A percentile compares a stretch with the other conserved stretches of the same genome.
Conservation (phyloP, 2,113 vertebrate genomes). For the Podiceps cristatus region DNA sequence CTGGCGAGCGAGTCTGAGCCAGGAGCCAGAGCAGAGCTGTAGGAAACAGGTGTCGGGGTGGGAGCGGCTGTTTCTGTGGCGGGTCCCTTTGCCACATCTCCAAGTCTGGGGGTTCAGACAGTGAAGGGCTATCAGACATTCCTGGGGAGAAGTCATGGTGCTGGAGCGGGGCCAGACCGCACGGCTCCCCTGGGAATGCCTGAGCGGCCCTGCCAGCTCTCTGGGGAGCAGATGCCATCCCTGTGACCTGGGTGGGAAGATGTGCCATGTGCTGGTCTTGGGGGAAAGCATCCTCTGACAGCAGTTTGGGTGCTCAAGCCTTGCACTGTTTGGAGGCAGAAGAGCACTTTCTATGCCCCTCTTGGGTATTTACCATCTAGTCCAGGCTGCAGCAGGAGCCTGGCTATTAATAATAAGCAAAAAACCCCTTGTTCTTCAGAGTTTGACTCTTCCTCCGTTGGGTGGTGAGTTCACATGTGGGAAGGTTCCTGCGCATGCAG, state of each 20-base stretch:
- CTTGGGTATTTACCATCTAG: neutral
- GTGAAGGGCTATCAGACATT: neutral
- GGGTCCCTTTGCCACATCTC: neutral
- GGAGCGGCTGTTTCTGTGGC: rapidly evolving
- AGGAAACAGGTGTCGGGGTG: neutral
- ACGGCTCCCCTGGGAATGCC: neutral
- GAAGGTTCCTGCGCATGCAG: neutral
- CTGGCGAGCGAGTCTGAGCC: neutral
- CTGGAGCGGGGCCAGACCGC: rapidly evolving
- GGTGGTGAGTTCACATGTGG: rapidly evolving
- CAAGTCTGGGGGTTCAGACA: too few relatives aligned
- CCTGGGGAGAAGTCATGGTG: rapidly evolving
- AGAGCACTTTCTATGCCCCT: neutral
- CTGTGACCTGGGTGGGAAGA: neutral
- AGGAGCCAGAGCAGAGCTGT: neutral
- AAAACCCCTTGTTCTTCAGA: neutral
- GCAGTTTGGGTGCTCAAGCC: neutral
- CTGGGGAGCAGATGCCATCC: rapidly evolving
- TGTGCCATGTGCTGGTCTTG: rapidly evolving
- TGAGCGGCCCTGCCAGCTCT: neutral
- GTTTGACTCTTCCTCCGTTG: neutral
- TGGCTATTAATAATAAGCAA: neutral
- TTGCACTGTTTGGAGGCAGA: neutral
- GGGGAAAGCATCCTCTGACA: neutral
- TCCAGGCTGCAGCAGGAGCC: neutral